Evolutionary conservation across 2,113 vertebrate species (phyloP).

Genomic region (Sceloporus undulatus): DNA sequence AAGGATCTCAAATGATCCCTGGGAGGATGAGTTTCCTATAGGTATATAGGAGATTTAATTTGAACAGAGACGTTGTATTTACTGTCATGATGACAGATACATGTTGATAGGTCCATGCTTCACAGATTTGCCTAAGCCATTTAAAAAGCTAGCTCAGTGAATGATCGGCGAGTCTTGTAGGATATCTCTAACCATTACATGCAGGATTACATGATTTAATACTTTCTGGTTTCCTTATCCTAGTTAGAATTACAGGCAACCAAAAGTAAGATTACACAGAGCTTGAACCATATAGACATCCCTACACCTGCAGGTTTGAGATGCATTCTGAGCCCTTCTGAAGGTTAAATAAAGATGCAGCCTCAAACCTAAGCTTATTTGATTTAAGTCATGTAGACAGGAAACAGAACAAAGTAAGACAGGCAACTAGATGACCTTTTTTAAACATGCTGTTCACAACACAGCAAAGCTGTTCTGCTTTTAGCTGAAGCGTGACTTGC

Average conservation of each 20-base stretch:
- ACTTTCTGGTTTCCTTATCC: background rate
- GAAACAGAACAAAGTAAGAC: constrained; percentile 47
- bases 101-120: background rate
- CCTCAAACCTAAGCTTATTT: constrained; percentile 28
- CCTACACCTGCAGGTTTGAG: background rate
- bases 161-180: background rate
- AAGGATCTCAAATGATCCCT: background rate
- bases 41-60: background rate
- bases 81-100: background rate
- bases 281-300: background rate
- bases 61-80: background rate
- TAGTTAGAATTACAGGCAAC: background rate
- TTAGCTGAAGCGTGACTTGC: constrained; percentile 58
- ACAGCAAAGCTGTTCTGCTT: constrained; percentile 48
- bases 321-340: constrained; percentile 11
- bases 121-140: background rate
- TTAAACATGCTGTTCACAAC: constrained; percentile 39
- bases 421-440: constrained; percentile 38
- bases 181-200: background rate
- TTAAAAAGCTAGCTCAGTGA: background rate
- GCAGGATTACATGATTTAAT: background rate
- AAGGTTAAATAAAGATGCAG: constrained; percentile 43
- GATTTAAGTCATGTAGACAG: constrained; percentile 46
- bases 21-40: background rate
- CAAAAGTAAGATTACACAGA: background rate